These are phyloP conservation scores for Cacatua alba DNA, from an alignment of 2,113 vertebrate species.

Conservation along the genomic window DNA sequence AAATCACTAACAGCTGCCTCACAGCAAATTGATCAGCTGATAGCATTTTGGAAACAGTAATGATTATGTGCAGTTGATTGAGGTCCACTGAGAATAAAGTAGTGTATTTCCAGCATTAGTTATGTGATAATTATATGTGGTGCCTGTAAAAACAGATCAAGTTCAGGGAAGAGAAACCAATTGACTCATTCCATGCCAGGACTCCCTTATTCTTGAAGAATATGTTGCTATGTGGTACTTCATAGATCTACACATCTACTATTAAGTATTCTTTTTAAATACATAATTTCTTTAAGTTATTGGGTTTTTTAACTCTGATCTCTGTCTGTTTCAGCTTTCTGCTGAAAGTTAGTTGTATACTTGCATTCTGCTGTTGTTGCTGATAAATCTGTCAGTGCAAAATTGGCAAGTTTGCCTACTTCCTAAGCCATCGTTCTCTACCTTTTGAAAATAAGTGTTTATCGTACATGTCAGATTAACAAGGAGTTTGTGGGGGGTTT, in stretches of 20 bases:
- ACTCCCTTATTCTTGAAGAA: background rate
- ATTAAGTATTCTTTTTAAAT: background rate
- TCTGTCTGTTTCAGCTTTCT: background rate
- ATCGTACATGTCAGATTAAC: background rate
- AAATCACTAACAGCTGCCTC: slow-evolving; percentile 24
- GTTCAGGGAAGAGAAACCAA: background rate
- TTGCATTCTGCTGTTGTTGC: background rate
- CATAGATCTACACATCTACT: background rate
- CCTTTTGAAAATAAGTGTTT: background rate
- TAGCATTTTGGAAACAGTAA: background rate
- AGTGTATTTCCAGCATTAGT: background rate
- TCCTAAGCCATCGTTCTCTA: background rate
- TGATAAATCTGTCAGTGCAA: background rate
- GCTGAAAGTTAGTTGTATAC: background rate
- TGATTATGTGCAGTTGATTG: background rate
- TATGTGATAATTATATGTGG: background rate
- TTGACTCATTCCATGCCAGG: background rate
- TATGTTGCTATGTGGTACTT: background rate
- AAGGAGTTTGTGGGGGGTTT: too few relatives aligned
- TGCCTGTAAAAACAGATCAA: background rate
- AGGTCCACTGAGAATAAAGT: background rate
- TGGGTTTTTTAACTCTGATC: background rate
- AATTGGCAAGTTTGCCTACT: background rate
- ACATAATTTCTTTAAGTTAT: background rate
- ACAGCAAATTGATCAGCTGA: background rate